Base-by-base conservation (phyloP, 2,888 invertebrate genomes). In the Tipula lateralis region DNA sequence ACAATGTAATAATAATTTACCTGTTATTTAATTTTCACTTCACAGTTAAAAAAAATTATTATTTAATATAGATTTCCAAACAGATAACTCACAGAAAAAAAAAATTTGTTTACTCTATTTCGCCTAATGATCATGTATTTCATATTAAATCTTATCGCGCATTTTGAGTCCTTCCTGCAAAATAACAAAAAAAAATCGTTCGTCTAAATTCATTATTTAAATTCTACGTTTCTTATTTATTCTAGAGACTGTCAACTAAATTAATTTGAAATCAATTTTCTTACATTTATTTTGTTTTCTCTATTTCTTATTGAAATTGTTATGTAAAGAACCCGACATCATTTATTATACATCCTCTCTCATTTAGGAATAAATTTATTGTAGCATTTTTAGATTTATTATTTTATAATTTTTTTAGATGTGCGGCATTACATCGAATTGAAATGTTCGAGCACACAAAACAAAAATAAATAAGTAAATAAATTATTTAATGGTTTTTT, bases 251-350 rank as follows among this genome's bases (percentile, higher is more conserved):
- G 66, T 66, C 66, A 66, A 66, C 66, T 66, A 66, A 66, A 66
- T 66, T 66, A 66, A 66, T 66, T 66, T 66, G 66, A 66, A 66
- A 66, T 66, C 66, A 66, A 66, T 66, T 66, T 66, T 66, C 66
- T 66, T 66, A 66, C 66, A 66, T 66, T 66, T 66, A 44, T n/a
- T 5, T 44, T 44, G n/a, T 44, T 19, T 19, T 66, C 9, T 13
- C 24, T 66, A 66, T 19, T 66, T 66, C 9, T 66, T 24, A 66
- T 6, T 66, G 66, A 66, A 66, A 66, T 66, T 66, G 66, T 66
- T 24, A 66, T 66, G 19, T 39, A 24, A 66, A 66, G 2, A 24
- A 66, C 19, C 66, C 66, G 66, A 66, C 66, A 66, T 66, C 66
- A 66, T 66, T 66, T 66, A 66, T 66, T 66, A 66, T 66, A 2